Conservation (phyloP, 2,113 vertebrate genomes). For the Labeo rohita region DNA sequence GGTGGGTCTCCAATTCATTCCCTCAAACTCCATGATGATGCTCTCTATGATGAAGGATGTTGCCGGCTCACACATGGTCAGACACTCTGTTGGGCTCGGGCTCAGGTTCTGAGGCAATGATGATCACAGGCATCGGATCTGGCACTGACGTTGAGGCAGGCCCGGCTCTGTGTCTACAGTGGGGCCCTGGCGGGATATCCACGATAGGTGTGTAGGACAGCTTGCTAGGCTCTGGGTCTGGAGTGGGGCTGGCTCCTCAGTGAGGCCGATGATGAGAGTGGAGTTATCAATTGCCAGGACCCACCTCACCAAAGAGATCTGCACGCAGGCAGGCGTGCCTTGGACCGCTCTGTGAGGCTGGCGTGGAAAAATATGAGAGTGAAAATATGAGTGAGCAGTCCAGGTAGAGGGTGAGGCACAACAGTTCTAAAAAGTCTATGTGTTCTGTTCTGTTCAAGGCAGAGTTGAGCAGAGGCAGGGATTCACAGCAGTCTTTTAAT, state of each 20-base stretch:
- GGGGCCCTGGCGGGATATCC: background rate
- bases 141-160: no score
- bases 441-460: no score
- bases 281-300: background rate
- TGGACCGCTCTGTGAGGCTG: background rate
- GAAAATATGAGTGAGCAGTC: no score
- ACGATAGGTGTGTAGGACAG: background rate
- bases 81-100: no score
- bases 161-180: no score
- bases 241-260: background rate
- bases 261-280: background rate
- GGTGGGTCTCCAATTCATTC: background rate
- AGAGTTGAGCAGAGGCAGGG: no score
- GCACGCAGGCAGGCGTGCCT: background rate
- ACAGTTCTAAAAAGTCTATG: background rate
- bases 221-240: background rate
- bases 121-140: no score
- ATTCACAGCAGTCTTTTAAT: no score
- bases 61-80: no score
- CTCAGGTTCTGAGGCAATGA: no score
- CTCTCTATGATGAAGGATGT: no score
- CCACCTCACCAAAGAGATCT: background rate
- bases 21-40: no score
- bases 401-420: background rate
- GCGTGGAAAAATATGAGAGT: background rate